Base-by-base conservation (phyloP, 37 sponge, comb jelly and placozoan species). In the Ianthella basta region DNA sequence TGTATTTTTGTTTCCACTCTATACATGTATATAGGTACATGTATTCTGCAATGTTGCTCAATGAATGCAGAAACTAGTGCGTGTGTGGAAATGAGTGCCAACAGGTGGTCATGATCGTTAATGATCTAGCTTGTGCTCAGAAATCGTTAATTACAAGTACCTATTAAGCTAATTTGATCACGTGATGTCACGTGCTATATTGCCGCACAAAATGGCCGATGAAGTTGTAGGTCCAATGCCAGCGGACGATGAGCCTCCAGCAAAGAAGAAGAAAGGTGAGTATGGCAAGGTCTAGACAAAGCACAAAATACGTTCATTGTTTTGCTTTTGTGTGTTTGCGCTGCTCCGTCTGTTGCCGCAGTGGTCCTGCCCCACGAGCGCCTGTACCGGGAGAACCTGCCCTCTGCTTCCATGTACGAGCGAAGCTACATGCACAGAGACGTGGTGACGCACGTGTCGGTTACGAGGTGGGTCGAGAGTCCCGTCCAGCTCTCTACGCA, bases 371-470 rank as follows among this genome's bases (percentile, higher is more conserved):
- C 89, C 21, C 91, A 86, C 79, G 95, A 91, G 86, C 86, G 87
- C 65, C 55, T 87, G 73, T 95, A 86, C 64, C 80, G 91, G 12
- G 95, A 91, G 35, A 89, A 84, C 74, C 82, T 98, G 0, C 99
- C 99, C 0, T 89, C 92, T 50, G 91, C 96, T 41, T 82, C 88
- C 34, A 92, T 88, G 88, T 98, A 98, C 72, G 96, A 98, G 84
- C 96, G 79, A 66, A 94, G 95, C 67, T 98, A 91, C 90, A 96
- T 98, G 99, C 99, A 98, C 79, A 55, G 95, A 68, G 99, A 98
- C 53, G 68, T 91, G 39, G 69, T 98, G 54, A 90, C 91, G 10
- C 92, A 94, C 29, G 86, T 94, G 29, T 21, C 65, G 23, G 65
- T 89, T 64, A 92, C 96, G 18, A 92, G 84, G 96, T 95, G 4